These are phyloP conservation scores for Antrozous pallidus DNA, from an alignment of 2,797 vertebrate species.

Conservation along the genomic window DNA sequence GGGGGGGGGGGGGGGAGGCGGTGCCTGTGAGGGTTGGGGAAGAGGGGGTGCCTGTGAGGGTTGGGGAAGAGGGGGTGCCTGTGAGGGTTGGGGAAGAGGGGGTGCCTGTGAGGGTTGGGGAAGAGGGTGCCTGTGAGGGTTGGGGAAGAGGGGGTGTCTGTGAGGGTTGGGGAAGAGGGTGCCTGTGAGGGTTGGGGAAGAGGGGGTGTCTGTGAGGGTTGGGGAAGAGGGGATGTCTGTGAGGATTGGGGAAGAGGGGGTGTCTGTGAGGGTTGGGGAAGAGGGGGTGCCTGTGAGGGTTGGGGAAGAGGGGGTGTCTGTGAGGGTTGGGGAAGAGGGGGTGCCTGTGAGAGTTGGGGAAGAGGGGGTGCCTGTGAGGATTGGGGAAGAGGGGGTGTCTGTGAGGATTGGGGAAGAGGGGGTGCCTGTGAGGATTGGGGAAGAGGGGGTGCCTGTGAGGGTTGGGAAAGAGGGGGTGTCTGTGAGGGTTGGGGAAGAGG, in stretches of 20 bases:
- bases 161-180: background rate
- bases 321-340: too few species aligned
- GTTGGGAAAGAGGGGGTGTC: background rate
- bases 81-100: background rate
- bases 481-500: too few species aligned
- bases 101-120: too few species aligned
- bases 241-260: background rate
- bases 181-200: background rate
- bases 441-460: background rate
- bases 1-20: too few species aligned
- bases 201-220: too few species aligned
- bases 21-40: background rate
- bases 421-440: too few species aligned
- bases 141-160: background rate
- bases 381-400: background rate
- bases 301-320: background rate
- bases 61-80: background rate
- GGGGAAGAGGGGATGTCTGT: background rate
- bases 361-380: too few species aligned
- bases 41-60: too few species aligned
- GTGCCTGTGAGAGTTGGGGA: background rate
- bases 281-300: background rate
- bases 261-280: too few species aligned
- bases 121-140: background rate
- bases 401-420: background rate